Evolutionary conservation across 2,113 vertebrate species (phyloP), one percentile per base, ranked within the genome.

Genomic region (Platichthys stellatus): DNA sequence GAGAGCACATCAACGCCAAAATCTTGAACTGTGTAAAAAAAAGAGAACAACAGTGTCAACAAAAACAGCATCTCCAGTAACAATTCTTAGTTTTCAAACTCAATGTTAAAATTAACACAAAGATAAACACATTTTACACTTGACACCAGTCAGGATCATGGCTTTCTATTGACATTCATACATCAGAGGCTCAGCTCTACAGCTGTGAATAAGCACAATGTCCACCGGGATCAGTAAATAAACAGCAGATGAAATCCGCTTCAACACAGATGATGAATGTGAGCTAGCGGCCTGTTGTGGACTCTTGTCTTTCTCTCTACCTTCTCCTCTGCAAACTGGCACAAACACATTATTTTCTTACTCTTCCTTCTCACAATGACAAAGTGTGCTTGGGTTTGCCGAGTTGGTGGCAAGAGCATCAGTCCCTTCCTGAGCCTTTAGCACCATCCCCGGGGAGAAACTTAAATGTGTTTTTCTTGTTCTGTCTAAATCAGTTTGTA

Each of bases 11-110:
- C 83, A 71, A 96, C 85, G 80, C 95, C 94, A 73, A 96, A 89
- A 83, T 98, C 96, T 72, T 95, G 94, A 95, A 96, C 96, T 97
- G 95, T 28, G 71, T 0, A 56, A 73, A 43, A 81, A 5, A 86
- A 3, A 67, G 3, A 63, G n/a, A 47, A 31, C 63, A 24, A 7
- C 15, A 35, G 23, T 14, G 12, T 49, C 3, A 63, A 23, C 38
- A 80, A 21, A 74, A 13, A n/a, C 17, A 18, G 23, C 9, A 31
- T 15, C 17, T 54, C 31, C 6, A 28, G 10, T 2, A 49, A 31
- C 0, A 18, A 12, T 5, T 43, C 5, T 63, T 23, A 20, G 10
- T 69, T 63, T 76, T n/a, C n/a, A 58, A 45, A 13, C 43, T 45
- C 12, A 45, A 45, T 45, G 43, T 13, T 45, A 13, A 45, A 15